Percentiles rank a stretch among this genome's conserved stretches.
phyloP scores from a whole-genome alignment of 2,888 invertebrate species.

The Chydorus sphaericus region DNA sequence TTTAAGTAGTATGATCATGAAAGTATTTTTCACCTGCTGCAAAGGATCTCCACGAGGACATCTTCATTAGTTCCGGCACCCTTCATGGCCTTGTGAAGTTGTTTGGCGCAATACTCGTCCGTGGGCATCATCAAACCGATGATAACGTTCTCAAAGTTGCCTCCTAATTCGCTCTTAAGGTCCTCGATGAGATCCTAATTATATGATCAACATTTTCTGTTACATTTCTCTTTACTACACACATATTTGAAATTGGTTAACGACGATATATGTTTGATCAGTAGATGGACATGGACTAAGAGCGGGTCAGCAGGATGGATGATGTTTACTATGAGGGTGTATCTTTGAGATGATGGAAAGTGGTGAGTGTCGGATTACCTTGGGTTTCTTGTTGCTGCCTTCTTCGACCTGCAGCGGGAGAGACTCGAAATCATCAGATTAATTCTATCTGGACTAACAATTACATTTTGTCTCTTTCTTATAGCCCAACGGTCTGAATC shows the following conservation, averaged over 20 bases:
- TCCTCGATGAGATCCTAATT: conserved; percentile 48
- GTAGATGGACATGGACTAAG: too few relatives aligned
- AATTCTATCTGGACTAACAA: background rate
- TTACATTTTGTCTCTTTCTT: too few relatives aligned
- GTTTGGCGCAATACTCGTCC: conserved; percentile 30
- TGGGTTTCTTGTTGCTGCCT: conserved; percentile 13
- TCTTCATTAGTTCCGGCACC: conserved; percentile 27
- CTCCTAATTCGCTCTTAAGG: conserved; percentile 55
- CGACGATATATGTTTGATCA: background rate
- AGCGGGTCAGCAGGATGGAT: too few relatives aligned
- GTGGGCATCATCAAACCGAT: conserved; percentile 52
- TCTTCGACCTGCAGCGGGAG: conserved; percentile 8
- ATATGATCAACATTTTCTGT: too few relatives aligned
- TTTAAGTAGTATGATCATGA: too few relatives aligned
- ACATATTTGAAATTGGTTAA: background rate
- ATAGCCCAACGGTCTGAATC: too few relatives aligned
- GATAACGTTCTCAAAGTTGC: conserved; percentile 58
- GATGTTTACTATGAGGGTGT: too few relatives aligned
- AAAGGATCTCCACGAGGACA: conserved; percentile 32
- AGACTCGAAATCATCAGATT: background rate
- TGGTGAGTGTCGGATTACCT: conserved; percentile 8
- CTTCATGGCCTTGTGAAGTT: conserved; percentile 30
- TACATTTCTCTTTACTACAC: background rate
- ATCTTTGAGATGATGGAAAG: background rate
- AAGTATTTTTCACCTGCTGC: too few relatives aligned